Evolutionary conservation across 2,888 invertebrate genomes (phyloP).

Genomic region (Corbicula japonica): DNA sequence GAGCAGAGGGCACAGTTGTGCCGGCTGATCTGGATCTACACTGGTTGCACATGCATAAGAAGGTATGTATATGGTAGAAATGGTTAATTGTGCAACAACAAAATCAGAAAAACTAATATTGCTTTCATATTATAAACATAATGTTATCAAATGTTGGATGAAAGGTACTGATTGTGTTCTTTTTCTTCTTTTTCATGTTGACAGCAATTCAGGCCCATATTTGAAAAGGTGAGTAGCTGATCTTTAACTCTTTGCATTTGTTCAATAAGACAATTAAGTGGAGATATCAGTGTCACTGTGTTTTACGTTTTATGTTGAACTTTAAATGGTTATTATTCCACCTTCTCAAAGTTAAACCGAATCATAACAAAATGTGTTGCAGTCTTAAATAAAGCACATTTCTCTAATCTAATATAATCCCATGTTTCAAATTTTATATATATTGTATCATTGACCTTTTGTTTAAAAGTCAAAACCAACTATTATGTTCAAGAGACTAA

Average conservation of each 20-base stretch:
- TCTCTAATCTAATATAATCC: conserved; percentile 3
- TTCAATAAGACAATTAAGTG: background rate
- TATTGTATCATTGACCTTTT: too few species aligned
- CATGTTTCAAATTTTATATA: too few species aligned
- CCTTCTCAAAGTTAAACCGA: background rate
- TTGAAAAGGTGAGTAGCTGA: conserved; percentile 69
- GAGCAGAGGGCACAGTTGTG: too few species aligned
- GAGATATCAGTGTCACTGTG: background rate
- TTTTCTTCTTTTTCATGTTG: conserved; percentile 50
- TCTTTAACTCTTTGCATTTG: background rate
- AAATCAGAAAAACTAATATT: too few species aligned
- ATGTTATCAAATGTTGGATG: background rate
- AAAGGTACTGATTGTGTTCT: conserved; percentile 1
- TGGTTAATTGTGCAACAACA: too few species aligned
- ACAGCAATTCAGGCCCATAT: conserved; percentile 80
- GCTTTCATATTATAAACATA: too few species aligned
- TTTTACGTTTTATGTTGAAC: background rate
- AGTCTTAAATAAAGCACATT: background rate
- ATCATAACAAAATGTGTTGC: background rate
- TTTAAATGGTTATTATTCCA: background rate
- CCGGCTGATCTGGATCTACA: too few species aligned
- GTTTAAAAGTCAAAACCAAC: too few species aligned
- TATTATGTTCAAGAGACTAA: too few species aligned
- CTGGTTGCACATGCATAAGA: too few species aligned
- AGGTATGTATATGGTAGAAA: too few species aligned